Conservation (phyloP, 2,888 invertebrate genomes). For the Campopleginae sp. region DNA sequence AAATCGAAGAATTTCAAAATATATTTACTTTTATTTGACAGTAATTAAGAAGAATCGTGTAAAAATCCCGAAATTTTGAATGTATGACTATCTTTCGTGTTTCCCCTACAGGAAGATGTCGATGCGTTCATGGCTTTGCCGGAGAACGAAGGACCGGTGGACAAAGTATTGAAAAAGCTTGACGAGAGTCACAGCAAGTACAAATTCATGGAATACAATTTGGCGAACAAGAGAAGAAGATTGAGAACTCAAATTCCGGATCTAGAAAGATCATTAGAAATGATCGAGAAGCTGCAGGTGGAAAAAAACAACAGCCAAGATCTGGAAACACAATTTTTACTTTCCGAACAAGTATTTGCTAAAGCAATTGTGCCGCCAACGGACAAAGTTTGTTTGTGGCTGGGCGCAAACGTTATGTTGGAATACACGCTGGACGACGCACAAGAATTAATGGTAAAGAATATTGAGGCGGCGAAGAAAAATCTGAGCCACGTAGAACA, state of each 20-base stretch:
- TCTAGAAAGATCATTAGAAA: conserved; percentile 94
- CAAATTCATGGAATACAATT: conserved; percentile 98
- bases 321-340: conserved; percentile 94
- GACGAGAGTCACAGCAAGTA: conserved; percentile 98
- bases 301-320: conserved; percentile 89
- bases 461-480: conserved; percentile 93
- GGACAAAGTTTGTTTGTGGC: conserved; percentile 93
- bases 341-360: conserved; percentile 95
- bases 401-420: conserved; percentile 98
- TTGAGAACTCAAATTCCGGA: conserved; percentile 97
- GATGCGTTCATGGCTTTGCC: conserved; percentile 95
- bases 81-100: not conserved
- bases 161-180: conserved; percentile 92
- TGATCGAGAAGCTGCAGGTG: conserved; percentile 94
- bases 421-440: conserved; percentile 98
- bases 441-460: conserved; percentile 92
- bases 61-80: not conserved
- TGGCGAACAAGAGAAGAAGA: conserved; percentile 93
- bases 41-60: not conserved
- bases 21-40: not conserved
- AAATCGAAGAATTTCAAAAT: not conserved
- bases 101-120: conserved; percentile 92
- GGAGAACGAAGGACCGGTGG: conserved; percentile 93
- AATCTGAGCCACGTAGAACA: conserved; percentile 94
- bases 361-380: conserved; percentile 95